phyloP scores from a whole-genome alignment of 1,140 invertebrate species.

The Lamellibrachia luymesi region DNA sequence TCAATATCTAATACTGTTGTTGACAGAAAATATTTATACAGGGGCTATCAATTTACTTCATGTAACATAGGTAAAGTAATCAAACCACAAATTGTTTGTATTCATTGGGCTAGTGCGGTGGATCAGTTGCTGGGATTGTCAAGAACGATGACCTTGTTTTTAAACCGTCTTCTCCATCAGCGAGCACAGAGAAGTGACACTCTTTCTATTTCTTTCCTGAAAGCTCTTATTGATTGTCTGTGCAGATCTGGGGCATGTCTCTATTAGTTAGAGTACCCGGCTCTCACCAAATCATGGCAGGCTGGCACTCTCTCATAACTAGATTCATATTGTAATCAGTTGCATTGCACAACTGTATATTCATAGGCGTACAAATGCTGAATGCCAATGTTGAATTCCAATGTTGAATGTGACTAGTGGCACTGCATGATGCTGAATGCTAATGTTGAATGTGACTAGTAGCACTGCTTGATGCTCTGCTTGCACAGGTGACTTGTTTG shows the following conservation, averaged over 20 bases:
- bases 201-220: background rate
- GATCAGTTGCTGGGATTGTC: background rate
- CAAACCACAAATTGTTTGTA: too few relatives aligned
- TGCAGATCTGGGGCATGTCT: background rate
- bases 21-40: too few relatives aligned
- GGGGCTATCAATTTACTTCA: too few relatives aligned
- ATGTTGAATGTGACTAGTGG: background rate
- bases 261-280: background rate
- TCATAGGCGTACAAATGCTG: background rate
- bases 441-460: background rate
- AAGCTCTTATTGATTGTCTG: background rate
- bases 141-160: background rate
- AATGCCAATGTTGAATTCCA: background rate
- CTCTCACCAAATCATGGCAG: background rate
- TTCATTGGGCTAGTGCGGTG: background rate
- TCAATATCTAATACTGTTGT: too few relatives aligned
- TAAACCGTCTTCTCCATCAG: background rate
- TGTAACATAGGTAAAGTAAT: too few relatives aligned
- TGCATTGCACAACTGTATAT: background rate
- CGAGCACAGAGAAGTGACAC: background rate
- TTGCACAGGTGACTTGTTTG: background rate
- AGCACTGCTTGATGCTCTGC: background rate
- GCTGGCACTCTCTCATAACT: background rate
- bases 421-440: background rate
- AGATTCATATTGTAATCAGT: background rate